Percentiles rank a stretch among this genome's conserved stretches.
Evolutionary conservation across 2,888 invertebrate species (phyloP).

Genomic region (Stictocephala bisonia): DNA sequence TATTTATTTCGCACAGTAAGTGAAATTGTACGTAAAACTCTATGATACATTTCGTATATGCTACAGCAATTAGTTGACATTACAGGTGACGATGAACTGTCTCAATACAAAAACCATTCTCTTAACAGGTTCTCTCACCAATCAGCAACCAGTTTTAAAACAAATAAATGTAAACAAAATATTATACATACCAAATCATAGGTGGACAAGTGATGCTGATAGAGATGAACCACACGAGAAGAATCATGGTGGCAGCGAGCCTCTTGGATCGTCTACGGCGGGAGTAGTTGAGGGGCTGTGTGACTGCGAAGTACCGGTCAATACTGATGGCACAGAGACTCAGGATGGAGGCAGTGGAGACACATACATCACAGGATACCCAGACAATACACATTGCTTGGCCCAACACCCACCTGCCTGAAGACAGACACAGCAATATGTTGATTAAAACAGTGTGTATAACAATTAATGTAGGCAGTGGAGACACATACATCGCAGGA

Average conservation of each 20-base stretch:
- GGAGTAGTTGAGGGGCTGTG: slow-evolving; percentile 92
- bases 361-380: slow-evolving; percentile 92
- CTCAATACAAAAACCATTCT: too few relatives aligned
- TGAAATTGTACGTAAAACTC: too few relatives aligned
- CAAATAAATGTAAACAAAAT: too few relatives aligned
- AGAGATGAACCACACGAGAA: slow-evolving; percentile 90
- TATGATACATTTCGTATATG: too few relatives aligned
- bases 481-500: slow-evolving; percentile 93
- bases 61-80: too few relatives aligned
- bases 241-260: slow-evolving; percentile 86
- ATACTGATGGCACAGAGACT: slow-evolving; percentile 94
- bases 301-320: slow-evolving; percentile 92
- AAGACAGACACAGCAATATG: slow-evolving; percentile 64
- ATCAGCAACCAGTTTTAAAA: too few relatives aligned
- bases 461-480: slow-evolving; percentile 95
- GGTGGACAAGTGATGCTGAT: slow-evolving; percentile 94
- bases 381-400: slow-evolving; percentile 90
- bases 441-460: too few relatives aligned
- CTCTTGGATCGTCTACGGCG: slow-evolving; percentile 87
- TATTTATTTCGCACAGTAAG: too few relatives aligned
- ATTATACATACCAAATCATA: slow-evolving; percentile 85
- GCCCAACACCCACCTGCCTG: slow-evolving; percentile 90
- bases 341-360: slow-evolving; percentile 93
- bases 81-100: too few relatives aligned
- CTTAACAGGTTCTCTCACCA: too few relatives aligned